phyloP scores from a whole-genome alignment of 1,140 invertebrate species.

The Halictus rubicundus region DNA sequence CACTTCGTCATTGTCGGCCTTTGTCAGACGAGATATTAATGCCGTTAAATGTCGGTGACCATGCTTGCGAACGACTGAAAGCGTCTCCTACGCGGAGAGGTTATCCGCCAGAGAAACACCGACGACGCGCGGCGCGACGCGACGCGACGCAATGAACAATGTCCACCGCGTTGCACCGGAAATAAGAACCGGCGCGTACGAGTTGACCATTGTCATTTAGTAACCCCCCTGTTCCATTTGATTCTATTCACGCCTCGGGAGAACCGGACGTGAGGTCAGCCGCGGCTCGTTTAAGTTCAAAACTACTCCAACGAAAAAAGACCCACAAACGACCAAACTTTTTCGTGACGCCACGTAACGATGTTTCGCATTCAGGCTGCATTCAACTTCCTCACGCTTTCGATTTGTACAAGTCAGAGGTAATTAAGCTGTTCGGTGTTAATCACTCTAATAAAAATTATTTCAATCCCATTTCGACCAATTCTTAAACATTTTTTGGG shows the following conservation, averaged over 20 bases:
- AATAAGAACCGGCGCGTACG: constrained; percentile 68
- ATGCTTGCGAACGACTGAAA: background rate
- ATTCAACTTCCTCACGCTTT: background rate
- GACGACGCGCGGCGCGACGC: background rate
- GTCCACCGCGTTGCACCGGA: constrained; percentile 63
- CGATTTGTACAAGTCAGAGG: background rate
- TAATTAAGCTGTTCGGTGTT: background rate
- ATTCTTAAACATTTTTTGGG: too few species aligned
- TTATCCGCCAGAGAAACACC: background rate
- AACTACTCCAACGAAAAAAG: constrained; percentile 44
- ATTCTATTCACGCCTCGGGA: constrained; percentile 64
- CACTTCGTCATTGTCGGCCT: background rate
- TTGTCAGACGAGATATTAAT: constrained; percentile 20
- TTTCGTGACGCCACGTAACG: constrained; percentile 13
- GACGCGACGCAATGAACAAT: constrained; percentile 54
- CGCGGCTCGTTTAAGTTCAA: constrained; percentile 67
- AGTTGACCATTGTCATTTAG: constrained; percentile 69
- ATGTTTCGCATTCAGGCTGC: background rate
- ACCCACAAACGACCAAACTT: constrained; percentile 1
- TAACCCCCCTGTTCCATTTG: constrained; percentile 64
- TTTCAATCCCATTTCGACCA: too few species aligned
- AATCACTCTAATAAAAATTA: background rate
- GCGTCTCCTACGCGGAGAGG: background rate
- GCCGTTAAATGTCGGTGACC: background rate
- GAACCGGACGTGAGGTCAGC: constrained; percentile 66